Conservation (phyloP, 1,140 invertebrate genomes). For the Saccostrea glomerata region DNA sequence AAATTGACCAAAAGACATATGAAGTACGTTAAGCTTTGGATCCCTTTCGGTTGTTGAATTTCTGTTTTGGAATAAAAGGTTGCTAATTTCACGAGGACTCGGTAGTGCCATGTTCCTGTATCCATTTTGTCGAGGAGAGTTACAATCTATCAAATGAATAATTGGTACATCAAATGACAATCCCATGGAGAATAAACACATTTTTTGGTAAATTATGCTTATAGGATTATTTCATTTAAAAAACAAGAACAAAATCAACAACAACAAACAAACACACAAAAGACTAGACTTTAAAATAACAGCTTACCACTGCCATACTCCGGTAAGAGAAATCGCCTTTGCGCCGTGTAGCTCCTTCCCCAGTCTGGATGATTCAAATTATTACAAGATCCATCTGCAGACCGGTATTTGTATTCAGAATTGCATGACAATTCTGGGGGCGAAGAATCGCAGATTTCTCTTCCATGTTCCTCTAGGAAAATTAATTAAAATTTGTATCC, state of each 20-base stretch:
- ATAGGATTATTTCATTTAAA: not conserved
- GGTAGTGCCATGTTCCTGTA: constrained; percentile 2
- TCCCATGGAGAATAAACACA: not conserved
- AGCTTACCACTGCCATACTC: constrained; percentile 89
- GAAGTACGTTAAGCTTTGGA: constrained; percentile 38
- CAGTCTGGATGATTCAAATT: constrained; percentile 89
- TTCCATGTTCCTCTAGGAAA: not conserved
- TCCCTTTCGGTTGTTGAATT: constrained; percentile 20
- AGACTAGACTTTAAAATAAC: no score
- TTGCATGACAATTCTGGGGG: constrained; percentile 48
- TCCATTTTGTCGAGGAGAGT: not conserved
- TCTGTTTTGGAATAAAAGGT: constrained; percentile 37
- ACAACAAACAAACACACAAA: not conserved
- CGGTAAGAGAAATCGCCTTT: constrained; percentile 87
- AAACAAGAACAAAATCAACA: no score
- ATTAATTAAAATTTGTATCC: not conserved
- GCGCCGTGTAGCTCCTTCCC: constrained; percentile 88
- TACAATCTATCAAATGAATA: not conserved
- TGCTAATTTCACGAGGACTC: constrained; percentile 55
- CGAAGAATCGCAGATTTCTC: not conserved
- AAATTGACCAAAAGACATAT: constrained; percentile 60
- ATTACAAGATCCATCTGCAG: constrained; percentile 89
- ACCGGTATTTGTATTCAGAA: constrained; percentile 81
- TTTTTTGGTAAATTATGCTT: not conserved
- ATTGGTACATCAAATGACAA: not conserved